Conservation (phyloP, 1,140 invertebrate species). For the Sycophaga agraensis region DNA sequence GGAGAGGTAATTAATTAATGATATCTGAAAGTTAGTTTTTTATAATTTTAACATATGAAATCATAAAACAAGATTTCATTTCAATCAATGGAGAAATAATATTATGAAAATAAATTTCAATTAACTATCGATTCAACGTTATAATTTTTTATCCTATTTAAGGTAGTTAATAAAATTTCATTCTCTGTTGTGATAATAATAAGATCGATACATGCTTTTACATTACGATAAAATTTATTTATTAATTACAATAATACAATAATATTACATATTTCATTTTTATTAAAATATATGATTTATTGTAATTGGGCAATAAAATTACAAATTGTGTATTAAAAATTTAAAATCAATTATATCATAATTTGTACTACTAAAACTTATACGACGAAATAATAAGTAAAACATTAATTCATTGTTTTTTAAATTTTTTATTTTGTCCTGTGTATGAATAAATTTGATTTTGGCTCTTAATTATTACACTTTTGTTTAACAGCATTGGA, state of each 20-base stretch:
- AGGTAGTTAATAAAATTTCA: too few species aligned
- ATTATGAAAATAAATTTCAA: not conserved
- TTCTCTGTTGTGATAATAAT: too few species aligned
- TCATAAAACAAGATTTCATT: not conserved
- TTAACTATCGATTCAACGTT: too few species aligned
- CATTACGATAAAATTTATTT: slow-evolving; percentile 19
- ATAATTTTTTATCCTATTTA: not conserved
- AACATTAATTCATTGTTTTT: not conserved
- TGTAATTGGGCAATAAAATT: slow-evolving; percentile 17
- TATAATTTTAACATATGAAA: not conserved
- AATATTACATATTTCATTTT: slow-evolving; percentile 19
- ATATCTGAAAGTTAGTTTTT: not conserved
- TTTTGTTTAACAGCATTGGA: slow-evolving; percentile 52
- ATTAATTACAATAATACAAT: slow-evolving; percentile 12
- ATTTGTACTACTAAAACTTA: too few species aligned
- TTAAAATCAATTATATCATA: not conserved
- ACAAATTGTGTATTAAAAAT: not conserved
- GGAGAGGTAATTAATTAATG: slow-evolving; percentile 64
- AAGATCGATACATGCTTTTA: not conserved
- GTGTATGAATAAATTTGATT: not conserved
- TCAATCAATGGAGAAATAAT: not conserved
- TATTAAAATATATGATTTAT: slow-evolving; percentile 20
- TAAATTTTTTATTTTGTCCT: not conserved
- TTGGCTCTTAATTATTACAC: not conserved
- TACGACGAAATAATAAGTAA: too few species aligned